Conservation (phyloP, 2,888 invertebrate genomes). For the Volucella zonaria region DNA sequence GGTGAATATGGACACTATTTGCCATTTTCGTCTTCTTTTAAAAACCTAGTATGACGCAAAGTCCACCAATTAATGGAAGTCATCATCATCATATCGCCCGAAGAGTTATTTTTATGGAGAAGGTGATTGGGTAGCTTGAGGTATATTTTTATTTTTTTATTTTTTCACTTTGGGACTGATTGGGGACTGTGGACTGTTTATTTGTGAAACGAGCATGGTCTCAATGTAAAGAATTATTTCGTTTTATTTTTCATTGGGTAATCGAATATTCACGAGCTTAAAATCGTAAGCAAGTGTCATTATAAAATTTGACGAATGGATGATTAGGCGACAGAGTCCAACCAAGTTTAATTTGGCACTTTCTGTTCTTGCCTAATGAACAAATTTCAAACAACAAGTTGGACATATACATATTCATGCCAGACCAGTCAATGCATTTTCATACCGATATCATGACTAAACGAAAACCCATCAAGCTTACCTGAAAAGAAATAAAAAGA, state of each 20-base stretch:
- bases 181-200: not conserved
- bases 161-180: not conserved
- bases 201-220: slow-evolving; percentile 8
- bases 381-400: no score
- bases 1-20: slow-evolving; percentile 29
- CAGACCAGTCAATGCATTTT: no score
- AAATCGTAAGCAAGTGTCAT: no score
- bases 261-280: not conserved
- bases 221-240: not conserved
- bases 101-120: slow-evolving; percentile 29
- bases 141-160: not conserved
- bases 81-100: slow-evolving; percentile 3
- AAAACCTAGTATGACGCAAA: slow-evolving; percentile 41
- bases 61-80: slow-evolving; percentile 48
- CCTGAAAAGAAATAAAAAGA: slow-evolving; percentile 22
- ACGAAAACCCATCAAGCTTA: not conserved
- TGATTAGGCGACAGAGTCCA: no score
- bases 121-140: slow-evolving; percentile 24
- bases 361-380: no score
- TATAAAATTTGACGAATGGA: no score
- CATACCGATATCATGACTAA: not conserved
- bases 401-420: no score
- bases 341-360: no score
- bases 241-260: not conserved
- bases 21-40: not conserved